These are phyloP conservation scores for Albula goreensis DNA, from an alignment of 2,113 vertebrate species.

Conservation along the genomic window DNA sequence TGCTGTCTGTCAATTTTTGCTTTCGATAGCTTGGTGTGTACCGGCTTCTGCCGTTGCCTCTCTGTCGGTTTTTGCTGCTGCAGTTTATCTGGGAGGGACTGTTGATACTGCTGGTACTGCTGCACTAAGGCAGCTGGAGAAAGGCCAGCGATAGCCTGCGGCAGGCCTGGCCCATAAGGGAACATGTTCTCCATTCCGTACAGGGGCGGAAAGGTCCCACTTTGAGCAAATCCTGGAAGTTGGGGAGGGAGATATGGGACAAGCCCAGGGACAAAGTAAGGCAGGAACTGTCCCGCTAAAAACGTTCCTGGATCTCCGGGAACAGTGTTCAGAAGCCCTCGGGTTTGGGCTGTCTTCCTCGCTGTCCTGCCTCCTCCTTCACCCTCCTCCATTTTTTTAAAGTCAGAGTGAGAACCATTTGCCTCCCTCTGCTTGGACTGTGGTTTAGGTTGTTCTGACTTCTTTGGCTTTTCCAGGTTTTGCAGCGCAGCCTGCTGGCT, in stretches of 20 bases:
- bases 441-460: constrained; percentile 84
- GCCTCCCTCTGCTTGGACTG: constrained; percentile 93
- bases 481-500: constrained; percentile 96
- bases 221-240: constrained; percentile 90
- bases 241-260: constrained; percentile 95
- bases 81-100: constrained; percentile 93
- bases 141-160: constrained; percentile 92
- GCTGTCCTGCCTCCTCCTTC: constrained; percentile 84
- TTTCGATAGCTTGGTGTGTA: constrained; percentile 78
- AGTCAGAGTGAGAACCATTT: constrained; percentile 79
- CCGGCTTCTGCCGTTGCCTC: constrained; percentile 77
- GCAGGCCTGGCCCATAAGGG: constrained; percentile 91
- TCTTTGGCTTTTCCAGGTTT: constrained; percentile 90
- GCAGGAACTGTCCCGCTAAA: constrained; percentile 95
- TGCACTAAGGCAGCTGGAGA: constrained; percentile 88
- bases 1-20: constrained; percentile 81
- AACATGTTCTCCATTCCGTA: constrained; percentile 97
- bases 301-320: constrained; percentile 89
- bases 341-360: constrained; percentile 86
- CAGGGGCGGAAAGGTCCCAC: constrained; percentile 91
- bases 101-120: constrained; percentile 98
- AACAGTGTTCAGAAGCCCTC: constrained; percentile 92
- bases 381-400: constrained; percentile 93
- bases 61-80: constrained; percentile 88
- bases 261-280: constrained; percentile 97